Evolutionary conservation across 2,888 invertebrate species (phyloP).

Genomic region (Melinaea marsaeus): DNA sequence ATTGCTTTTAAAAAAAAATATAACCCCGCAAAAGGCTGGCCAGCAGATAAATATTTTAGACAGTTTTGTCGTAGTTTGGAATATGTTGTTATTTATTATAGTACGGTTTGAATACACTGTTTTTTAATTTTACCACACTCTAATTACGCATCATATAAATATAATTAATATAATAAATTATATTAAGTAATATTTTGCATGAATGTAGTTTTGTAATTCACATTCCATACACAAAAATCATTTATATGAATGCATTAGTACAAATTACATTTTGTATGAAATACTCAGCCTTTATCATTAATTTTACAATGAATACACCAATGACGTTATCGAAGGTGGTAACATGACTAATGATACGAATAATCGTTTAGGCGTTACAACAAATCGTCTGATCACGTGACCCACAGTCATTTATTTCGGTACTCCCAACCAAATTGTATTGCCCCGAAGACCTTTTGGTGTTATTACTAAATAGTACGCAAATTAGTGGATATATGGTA

Average conservation of each 20-base stretch:
- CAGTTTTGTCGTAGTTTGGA: conserved; percentile 39
- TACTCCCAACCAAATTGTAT: conserved; percentile 21
- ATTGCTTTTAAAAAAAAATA: background rate
- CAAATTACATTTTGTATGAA: conserved; percentile 30
- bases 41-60: conserved; percentile 33
- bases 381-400: conserved; percentile 73
- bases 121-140: conserved; percentile 16
- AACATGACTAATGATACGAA: conserved; percentile 71
- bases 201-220: background rate
- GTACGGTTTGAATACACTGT: conserved; percentile 38
- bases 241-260: conserved; percentile 10
- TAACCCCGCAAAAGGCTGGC: conserved; percentile 6
- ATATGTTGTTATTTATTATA: conserved; percentile 49
- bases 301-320: conserved; percentile 53
- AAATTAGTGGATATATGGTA: conserved; percentile 17
- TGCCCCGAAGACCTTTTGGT: conserved; percentile 19
- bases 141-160: conserved; percentile 1
- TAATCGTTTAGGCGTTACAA: conserved; percentile 69
- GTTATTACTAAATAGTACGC: conserved; percentile 18
- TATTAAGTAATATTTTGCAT: background rate
- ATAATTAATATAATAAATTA: background rate
- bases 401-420: conserved; percentile 57
- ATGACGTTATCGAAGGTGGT: conserved; percentile 72
- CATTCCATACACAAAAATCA: background rate
- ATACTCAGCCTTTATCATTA: conserved; percentile 33